Evolutionary conservation across 2,888 invertebrate species (phyloP), one percentile per base, ranked within the genome.

Genomic region (Drosophila testacea): DNA sequence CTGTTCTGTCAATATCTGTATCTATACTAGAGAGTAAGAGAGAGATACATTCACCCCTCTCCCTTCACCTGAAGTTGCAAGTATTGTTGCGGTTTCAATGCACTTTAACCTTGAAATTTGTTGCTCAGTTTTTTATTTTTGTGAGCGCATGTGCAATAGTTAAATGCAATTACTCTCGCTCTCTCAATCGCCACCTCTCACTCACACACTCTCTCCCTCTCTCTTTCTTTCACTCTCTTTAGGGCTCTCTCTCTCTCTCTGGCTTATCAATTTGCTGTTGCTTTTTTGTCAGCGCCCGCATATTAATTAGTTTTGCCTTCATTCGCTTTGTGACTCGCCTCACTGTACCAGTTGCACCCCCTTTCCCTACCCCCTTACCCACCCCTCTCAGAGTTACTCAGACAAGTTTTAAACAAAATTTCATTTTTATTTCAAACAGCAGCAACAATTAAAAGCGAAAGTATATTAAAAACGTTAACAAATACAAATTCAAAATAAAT

Each of bases 81-180:
- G 82, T 81, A 85, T 79, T 80, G 76, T 76, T 83, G 83, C 77
- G 88, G 90, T 91, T 92, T 88, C 92, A 90, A 91, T 92, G 92
- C 92, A 92, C 92, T 92, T 92, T 92, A 92, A 92, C 92, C 92
- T 92, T 92, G 92, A 92, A 92, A 79, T 81, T 73, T 71, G 64
- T 69, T 61, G 61, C 57, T 60, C 65, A 65, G 32, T 69, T 56
- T 61, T 68, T 39, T 34, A 22, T 48, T 34, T 34, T 48, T 11
- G 28, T 13, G 6, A 60, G 86, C 83, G 83, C 83, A 86, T 83
- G 86, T 75, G 83, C 83, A 74, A 56, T 73, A 42, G 47, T 16
- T 36, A 66, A 73, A 41, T 83, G 83, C 81, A 76, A 34, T 72
- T 46, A 36, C 52, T 13, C 44, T 44, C 56, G 22, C 44, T 46